Conservation (phyloP, 2,797 vertebrate species). For the Cirrhinus mrigala region DNA sequence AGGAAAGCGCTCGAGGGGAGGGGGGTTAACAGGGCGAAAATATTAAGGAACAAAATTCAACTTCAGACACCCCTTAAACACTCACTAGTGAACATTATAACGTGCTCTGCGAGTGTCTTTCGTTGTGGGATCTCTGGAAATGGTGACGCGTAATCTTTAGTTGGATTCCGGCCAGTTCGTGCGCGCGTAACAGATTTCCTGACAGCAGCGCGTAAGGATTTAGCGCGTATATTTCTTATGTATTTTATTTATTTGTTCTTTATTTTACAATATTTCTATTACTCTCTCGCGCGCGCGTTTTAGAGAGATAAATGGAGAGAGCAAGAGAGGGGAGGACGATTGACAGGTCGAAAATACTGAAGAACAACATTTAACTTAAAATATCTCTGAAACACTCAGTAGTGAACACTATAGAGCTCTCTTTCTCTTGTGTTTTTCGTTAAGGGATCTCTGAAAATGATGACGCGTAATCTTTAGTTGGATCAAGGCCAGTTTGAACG, state of each 20-base stretch:
- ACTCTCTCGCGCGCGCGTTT: not conserved
- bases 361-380: slow-evolving; percentile 40
- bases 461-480: slow-evolving; percentile 43
- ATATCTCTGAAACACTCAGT: slow-evolving; percentile 13
- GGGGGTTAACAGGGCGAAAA: slow-evolving; percentile 47
- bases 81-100: slow-evolving; percentile 3
- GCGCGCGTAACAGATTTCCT: not conserved
- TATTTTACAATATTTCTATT: not conserved
- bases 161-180: slow-evolving; percentile 31
- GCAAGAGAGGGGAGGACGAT: not conserved
- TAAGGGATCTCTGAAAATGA: not conserved
- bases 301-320: not conserved
- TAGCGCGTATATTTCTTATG: not conserved
- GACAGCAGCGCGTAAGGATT: not conserved
- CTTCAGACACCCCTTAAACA: slow-evolving; percentile 34
- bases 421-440: not conserved
- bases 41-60: slow-evolving; percentile 42
- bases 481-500: slow-evolving; percentile 32
- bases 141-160: slow-evolving; percentile 31
- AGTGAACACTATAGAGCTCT: not conserved
- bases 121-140: not conserved
- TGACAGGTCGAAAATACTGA: slow-evolving; percentile 49
- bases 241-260: not conserved
- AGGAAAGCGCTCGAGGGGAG: slow-evolving; percentile 54
- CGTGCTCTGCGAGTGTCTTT: not conserved